A percentile compares a stretch with the other conserved stretches of the same genome.
These are phyloP conservation scores for Aporophyla nigra DNA, from an alignment of 2,888 invertebrate genomes.

Conservation along the genomic window DNA sequence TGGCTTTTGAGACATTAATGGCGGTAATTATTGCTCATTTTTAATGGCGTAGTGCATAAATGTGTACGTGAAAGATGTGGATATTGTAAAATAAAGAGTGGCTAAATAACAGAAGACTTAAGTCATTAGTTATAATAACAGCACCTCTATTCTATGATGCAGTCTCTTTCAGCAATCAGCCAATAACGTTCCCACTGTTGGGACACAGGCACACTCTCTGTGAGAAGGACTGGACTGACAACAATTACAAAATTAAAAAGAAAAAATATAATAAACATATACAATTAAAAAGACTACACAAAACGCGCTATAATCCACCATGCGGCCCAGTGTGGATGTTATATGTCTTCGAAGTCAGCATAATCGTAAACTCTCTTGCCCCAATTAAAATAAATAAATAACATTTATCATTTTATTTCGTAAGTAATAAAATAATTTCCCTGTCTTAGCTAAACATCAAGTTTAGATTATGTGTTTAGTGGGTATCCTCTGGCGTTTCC, in stretches of 20 bases:
- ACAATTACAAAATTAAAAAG: too few relatives aligned
- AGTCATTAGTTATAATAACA: background rate
- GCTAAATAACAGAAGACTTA: background rate
- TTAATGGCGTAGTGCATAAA: background rate
- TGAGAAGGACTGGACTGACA: too few relatives aligned
- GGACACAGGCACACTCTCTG: too few relatives aligned
- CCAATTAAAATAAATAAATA: background rate
- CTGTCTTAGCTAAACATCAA: background rate
- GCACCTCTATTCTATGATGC: background rate
- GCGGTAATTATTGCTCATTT: constrained; percentile 1
- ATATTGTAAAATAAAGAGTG: background rate
- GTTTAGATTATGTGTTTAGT: background rate
- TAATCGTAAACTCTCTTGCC: background rate
- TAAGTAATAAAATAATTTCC: background rate
- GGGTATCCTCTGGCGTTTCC: background rate
- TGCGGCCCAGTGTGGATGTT: too few relatives aligned
- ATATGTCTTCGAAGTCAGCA: too few relatives aligned
- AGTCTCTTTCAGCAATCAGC: background rate
- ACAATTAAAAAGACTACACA: too few relatives aligned
- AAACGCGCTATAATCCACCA: too few relatives aligned
- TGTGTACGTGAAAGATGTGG: background rate
- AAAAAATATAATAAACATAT: too few relatives aligned
- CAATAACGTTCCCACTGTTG: too few relatives aligned
- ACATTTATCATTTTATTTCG: background rate
- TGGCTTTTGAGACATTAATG: constrained; percentile 9